phyloP scores from a whole-genome alignment of 2,113 vertebrate species.

The Chloebia gouldiae region DNA sequence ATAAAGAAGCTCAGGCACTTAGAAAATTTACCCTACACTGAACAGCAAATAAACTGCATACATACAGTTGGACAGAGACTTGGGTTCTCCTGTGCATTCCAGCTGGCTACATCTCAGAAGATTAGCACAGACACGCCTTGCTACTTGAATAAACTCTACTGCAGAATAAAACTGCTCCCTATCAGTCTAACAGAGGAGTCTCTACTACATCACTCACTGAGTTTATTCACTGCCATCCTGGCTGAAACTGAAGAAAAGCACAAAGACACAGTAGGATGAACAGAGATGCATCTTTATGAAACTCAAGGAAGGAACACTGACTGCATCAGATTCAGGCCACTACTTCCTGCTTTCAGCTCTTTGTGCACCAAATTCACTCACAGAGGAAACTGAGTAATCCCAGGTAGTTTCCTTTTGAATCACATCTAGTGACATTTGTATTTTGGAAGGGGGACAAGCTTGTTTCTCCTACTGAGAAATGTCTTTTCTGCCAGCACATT shows the following conservation, averaged over 20 bases:
- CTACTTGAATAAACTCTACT: neutral
- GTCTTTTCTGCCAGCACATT: neutral
- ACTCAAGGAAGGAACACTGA: neutral
- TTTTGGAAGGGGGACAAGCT: neutral
- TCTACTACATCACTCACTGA: neutral
- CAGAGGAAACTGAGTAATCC: conserved; percentile 47
- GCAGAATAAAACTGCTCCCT: neutral
- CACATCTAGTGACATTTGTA: neutral
- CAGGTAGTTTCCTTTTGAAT: conserved; percentile 51
- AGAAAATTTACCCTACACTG: neutral
- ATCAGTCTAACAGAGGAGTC: neutral
- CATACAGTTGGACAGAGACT: neutral
- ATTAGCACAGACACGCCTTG: neutral
- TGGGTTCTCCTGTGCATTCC: neutral
- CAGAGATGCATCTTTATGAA: neutral
- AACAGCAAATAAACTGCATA: neutral
- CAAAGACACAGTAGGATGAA: neutral
- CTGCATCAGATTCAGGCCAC: neutral
- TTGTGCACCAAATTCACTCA: neutral
- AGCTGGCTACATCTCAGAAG: neutral
- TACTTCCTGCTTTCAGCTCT: neutral
- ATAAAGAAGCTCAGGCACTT: neutral
- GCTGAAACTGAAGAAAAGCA: neutral
- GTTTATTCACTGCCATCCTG: neutral
- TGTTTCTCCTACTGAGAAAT: neutral